Evolutionary conservation across 2,113 vertebrate species (phyloP), one percentile per base, ranked within the genome.

Genomic region (Notothenia coriiceps): DNA sequence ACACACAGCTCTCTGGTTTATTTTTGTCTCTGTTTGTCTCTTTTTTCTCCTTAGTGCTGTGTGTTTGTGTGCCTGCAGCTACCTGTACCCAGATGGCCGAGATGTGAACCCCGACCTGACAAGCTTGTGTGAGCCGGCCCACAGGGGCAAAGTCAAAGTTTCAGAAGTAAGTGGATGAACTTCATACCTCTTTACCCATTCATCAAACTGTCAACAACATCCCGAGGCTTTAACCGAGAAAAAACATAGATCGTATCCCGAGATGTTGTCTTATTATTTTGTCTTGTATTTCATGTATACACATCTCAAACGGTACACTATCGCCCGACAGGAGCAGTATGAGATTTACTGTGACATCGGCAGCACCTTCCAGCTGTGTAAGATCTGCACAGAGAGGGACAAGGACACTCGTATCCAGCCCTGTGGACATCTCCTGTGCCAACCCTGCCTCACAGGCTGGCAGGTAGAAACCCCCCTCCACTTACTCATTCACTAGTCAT

Each of bases 301-400:
- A 62, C 35, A 18, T 29, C 67, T 43, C 43, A 8, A 67, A 22
- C n/a, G 6, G 5, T 4, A 12, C 18, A 51, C 13, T 44, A 62
- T 54, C 65, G 10, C 40, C 73, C 0, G 1, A 54, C 87, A 97
- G 96, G 97, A 98, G 50, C 95, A 98, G 85, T 96, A 96, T 78
- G 96, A 94, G 85, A 88, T 97, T 0, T 97, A 97, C 86, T 96
- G 96, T 87, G 96, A 96, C 57, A 96, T 98, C 60, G 91, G 95
- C 64, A 97, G 96, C 91, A 96, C 96, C 0, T 98, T 97, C 66
- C 94, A 97, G 88, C 91, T 96, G 59, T 98, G 97, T 70, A 98
- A 98, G 74, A 97, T 98, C 91, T 98, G 97, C 1, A 72, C 96
- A 0, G 96, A 96, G 90, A 90, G 91, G 14, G 87, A 96, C 84